Base-by-base conservation (phyloP, 2,113 vertebrate genomes). In the Tenebrosternarchus preto region DNA sequence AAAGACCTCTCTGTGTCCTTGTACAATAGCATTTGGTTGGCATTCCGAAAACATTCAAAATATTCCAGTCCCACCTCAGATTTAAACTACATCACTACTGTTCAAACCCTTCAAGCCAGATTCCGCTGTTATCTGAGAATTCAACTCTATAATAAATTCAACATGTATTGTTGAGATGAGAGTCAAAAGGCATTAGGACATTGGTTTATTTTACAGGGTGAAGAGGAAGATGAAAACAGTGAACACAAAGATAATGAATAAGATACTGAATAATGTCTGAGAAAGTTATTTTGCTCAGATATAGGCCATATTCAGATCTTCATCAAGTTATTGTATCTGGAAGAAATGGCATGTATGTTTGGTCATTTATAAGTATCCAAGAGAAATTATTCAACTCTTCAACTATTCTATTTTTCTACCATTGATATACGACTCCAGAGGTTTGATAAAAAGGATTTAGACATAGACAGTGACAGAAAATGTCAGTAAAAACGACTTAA, bases 171-270 rank as follows among this genome's bases (percentile, higher is more conserved):
- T 50, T 50, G 43, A 50, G 43, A 50, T 50, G 15, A 50, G 12
- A 50, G 1, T 9, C 43, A 50, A 50, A 50, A 50, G 12, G 43
- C 3, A 39, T 67, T 24, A 57, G 66, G 53, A 50, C 33, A 36
- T 43, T 61, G 6, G 33, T 78, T 33, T 76, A 53, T 73, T 72
- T 73, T 59, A 22, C 83, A 85, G 83, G 46, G 25, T 24, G 83
- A 80, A 50, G 83, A 71, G 4, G 57, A 71, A 1, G 25, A n/a
- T 75, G 71, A 15, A 17, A 43, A 9, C 43, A n/a, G n/a, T n/a
- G n/a, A 50, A 50, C 43, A 50, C 43, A 50, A 50, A 50, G 43
- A 50, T 50, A 9, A 50, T 12, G n/a, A n/a, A n/a, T n/a, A n/a
- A n/a, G n/a, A n/a, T 15, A 12, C 43, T 12, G 15, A 12, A 1